Base-by-base conservation (phyloP, 2,888 invertebrate genomes). In the Limnephilus auricula region DNA sequence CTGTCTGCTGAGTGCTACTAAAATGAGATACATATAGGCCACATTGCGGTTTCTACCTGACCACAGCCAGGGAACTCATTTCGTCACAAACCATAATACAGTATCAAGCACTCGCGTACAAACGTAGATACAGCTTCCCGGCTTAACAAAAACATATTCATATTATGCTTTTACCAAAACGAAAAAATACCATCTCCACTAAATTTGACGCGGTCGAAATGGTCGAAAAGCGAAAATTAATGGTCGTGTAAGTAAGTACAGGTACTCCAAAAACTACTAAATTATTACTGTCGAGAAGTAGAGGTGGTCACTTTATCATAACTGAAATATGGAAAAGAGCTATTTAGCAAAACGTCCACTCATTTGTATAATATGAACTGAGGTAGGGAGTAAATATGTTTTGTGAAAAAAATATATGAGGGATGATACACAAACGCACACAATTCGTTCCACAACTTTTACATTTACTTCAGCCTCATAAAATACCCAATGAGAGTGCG, bases 41-140 rank as follows among this genome's bases (percentile, higher is more conserved):
- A 82, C 3, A 15, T 82, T 82, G 82, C 25, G 82, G 82, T 82
- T 82, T 82, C 18, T 82, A 82, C 82, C 31, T n/a, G 25, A 82
- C 34, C 82, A 37, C 34, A 82, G 18, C 0, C 65, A n/a, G 13
- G 32, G 25, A 82, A 34, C 25, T 18, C 32, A 82, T 32, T 82
- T 82, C 82, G 34, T 82, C 25, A 82, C 32, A 82, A 82, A 82
- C 32, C 34, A 31, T 32, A 34, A 82, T 2, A 34, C 50, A 15
- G 25, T 65, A 65, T 65, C 25, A 65, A 25, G 6, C 25, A 5
- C 25, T 18, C 50, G 50, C 13, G 18, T 50, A 50, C 18, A 50
- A 18, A 18, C 18, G 50, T 10, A 45, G 50, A 40, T 12, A 45
- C 15, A 45, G 15, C 15, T 50, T 50, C 50, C 13, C 13, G 18